Evolutionary conservation across 1,140 invertebrate species (phyloP), one percentile per base, ranked within the genome.

Genomic region (Ooceraea biroi): DNA sequence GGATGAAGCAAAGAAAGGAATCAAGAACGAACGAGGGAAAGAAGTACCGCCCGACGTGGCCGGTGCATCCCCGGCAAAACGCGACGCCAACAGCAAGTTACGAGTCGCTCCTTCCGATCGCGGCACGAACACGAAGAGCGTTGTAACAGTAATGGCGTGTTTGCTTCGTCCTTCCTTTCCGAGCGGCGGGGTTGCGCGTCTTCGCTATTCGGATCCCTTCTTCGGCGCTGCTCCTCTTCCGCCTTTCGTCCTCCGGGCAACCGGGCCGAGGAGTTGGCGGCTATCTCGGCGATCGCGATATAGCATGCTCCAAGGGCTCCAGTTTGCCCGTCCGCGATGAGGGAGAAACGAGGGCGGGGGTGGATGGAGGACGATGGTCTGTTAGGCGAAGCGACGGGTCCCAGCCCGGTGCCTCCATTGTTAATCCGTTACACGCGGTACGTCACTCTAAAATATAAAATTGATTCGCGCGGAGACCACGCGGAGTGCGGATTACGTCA

Each of bases 261-360:
- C 11, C 69, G 22, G 50, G 30, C 55, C 36, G 36, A 50, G 25
- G 17, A 76, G 27, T 44, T 30, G 22, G 30, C 27, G 76, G 65
- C 30, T 80, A 80, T 80, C 76, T 80, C 41, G 36, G 27, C 19
- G 48, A 58, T 78, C 76, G 76, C 63, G 36, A 71, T 80, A 71
- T 71, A 80, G 50, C 76, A 71, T 36, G 76, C 65, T 71, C 17
- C 76, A 80, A 71, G 50, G 69, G 36, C 69, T 1, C 27, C 27
- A 66, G 48, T 78, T 80, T 66, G 14, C 25, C 66, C 19, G 27
- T 36, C 36, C 36, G 36, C 36, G 36, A 36, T 36, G 36, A 7
- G 36, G 36, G 36, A 36, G 36, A 7, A 7, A 3, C 2, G 36
- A 7, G 36, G 36, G 36, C 36, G 36, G 36, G 36, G 36, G 36